These are phyloP conservation scores for Euglossa dilemma DNA, from an alignment of 1,140 invertebrate species.

Conservation along the genomic window DNA sequence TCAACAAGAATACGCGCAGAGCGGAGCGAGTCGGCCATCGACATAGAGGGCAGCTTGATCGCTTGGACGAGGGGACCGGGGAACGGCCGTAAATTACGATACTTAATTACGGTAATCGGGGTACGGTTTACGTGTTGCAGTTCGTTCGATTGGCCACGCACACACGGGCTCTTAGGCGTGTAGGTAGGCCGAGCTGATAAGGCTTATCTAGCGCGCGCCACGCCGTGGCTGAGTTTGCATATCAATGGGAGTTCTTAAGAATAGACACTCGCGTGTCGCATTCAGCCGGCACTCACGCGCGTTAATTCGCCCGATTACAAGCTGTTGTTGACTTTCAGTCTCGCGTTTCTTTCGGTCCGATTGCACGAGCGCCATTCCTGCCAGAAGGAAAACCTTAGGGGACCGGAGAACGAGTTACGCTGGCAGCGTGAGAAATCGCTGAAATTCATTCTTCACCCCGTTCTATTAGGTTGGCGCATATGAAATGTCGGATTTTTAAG, in stretches of 20 bases:
- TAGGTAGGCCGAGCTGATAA: constrained; percentile 47
- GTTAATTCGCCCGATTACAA: constrained; percentile 46
- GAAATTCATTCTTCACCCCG: neutral
- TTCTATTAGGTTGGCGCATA: no score
- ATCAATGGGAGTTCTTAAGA: constrained; percentile 60
- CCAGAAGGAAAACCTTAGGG: neutral
- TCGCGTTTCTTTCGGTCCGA: constrained; percentile 39
- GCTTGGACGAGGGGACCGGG: neutral
- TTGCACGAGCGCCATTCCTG: constrained; percentile 9
- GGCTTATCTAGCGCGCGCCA: constrained; percentile 47
- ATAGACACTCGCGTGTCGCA: constrained; percentile 44
- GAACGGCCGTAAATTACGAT: constrained; percentile 14
- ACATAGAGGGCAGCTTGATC: neutral
- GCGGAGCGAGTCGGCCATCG: neutral
- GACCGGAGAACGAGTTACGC: neutral
- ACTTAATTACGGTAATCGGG: constrained; percentile 40
- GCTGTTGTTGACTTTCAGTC: constrained; percentile 35
- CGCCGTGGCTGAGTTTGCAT: constrained; percentile 34
- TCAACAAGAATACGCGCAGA: no score
- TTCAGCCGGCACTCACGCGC: constrained; percentile 15
- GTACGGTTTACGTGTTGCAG: neutral
- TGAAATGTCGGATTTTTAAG: no score
- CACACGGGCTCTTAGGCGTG: neutral
- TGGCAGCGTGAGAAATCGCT: neutral
- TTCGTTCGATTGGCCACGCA: neutral